phyloP scores from a whole-genome alignment of 2,888 invertebrate species.

The Drosophila affinis region DNA sequence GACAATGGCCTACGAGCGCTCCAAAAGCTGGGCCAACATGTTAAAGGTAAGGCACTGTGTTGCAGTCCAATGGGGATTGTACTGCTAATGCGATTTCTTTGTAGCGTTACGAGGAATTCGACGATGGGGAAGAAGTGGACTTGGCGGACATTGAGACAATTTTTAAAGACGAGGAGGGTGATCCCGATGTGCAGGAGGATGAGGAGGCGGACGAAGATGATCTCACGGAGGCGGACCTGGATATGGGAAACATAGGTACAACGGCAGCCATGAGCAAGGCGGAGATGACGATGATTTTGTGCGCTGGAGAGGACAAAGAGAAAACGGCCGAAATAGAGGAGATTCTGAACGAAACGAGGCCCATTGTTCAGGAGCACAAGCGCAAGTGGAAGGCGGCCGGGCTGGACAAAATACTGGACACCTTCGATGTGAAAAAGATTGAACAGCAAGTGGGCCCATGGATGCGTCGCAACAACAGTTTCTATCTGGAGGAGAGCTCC shows the following conservation, averaged over 20 bases:
- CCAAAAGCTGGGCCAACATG: slow-evolving; percentile 73
- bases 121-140: slow-evolving; percentile 39
- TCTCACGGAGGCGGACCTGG: slow-evolving; percentile 23
- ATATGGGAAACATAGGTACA: slow-evolving; percentile 41
- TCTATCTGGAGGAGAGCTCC: slow-evolving; percentile 37
- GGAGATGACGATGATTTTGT: slow-evolving; percentile 56
- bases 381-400: slow-evolving; percentile 79
- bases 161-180: slow-evolving; percentile 37
- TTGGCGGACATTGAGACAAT: slow-evolving; percentile 37
- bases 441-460: slow-evolving; percentile 79
- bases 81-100: slow-evolving; percentile 5
- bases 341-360: slow-evolving; percentile 75
- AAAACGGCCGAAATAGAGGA: slow-evolving; percentile 45
- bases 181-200: slow-evolving; percentile 4
- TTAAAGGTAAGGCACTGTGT: slow-evolving; percentile 61
- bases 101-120: slow-evolving; percentile 31
- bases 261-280: slow-evolving; percentile 49
- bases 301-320: slow-evolving; percentile 42
- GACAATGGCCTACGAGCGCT: slow-evolving; percentile 69
- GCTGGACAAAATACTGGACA: slow-evolving; percentile 73
- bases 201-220: slow-evolving; percentile 53
- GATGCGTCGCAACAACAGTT: slow-evolving; percentile 73
- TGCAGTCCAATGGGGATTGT: neutral
- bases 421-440: slow-evolving; percentile 78
- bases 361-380: slow-evolving; percentile 73